Conservation (phyloP, 1,140 invertebrate genomes). For the Drosophila nigromelanica region DNA sequence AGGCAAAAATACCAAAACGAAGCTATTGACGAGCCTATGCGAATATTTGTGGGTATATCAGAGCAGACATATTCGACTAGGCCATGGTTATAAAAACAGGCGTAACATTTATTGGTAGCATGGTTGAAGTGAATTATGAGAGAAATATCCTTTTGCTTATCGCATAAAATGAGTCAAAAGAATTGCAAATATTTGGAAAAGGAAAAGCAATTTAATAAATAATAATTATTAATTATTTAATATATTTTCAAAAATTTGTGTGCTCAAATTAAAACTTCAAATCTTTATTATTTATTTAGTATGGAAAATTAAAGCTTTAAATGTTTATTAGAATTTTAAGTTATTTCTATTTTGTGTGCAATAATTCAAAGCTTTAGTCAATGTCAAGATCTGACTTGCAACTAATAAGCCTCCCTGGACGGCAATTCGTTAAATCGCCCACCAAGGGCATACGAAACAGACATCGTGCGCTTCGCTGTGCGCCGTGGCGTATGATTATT, state of each 20-base stretch:
- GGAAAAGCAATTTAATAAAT: not conserved
- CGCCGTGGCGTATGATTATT: slow-evolving; percentile 71
- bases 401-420: slow-evolving; percentile 31
- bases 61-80: not conserved
- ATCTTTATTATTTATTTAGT: too few relatives aligned
- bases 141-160: slow-evolving; percentile 12
- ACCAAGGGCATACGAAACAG: slow-evolving; percentile 32
- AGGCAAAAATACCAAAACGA: slow-evolving; percentile 32
- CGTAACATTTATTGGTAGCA: slow-evolving; percentile 2
- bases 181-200: not conserved
- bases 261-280: not conserved
- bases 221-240: not conserved
- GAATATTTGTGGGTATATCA: slow-evolving; percentile 27
- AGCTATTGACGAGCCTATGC: slow-evolving; percentile 30
- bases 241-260: not conserved
- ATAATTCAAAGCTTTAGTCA: slow-evolving; percentile 7
- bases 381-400: not conserved
- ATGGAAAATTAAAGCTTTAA: not conserved
- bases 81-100: not conserved
- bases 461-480: slow-evolving; percentile 10
- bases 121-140: slow-evolving; percentile 6
- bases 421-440: slow-evolving; percentile 41
- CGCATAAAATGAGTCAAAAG: slow-evolving; percentile 5
- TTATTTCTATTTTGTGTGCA: not conserved
- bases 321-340: not conserved